Evolutionary conservation across 2,113 vertebrate species (phyloP).

Genomic region (Cnemophilus loriae): DNA sequence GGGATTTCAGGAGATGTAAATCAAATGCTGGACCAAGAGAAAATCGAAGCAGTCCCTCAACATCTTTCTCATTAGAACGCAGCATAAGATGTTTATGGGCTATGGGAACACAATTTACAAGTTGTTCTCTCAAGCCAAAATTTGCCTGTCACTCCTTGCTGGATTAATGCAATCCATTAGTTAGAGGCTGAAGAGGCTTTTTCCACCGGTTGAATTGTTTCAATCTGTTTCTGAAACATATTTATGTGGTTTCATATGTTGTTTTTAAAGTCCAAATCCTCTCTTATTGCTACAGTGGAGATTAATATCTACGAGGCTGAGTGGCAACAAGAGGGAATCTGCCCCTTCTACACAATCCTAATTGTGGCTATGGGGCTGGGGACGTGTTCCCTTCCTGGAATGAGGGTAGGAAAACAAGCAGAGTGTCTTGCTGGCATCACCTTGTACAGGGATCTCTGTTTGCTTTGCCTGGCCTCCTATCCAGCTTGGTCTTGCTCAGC

Average conservation of each 20-base stretch:
- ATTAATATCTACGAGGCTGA: background rate
- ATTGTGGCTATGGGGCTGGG: background rate
- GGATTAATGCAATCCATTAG: background rate
- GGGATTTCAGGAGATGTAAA: background rate
- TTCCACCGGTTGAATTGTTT: background rate
- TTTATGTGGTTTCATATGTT: background rate
- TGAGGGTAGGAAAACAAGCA: background rate
- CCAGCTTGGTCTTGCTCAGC: background rate
- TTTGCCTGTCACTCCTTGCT: background rate
- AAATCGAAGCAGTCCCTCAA: background rate
- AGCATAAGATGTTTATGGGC: background rate
- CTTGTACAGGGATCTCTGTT: background rate
- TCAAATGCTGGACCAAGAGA: background rate
- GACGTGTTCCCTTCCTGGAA: background rate
- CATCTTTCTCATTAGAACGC: background rate
- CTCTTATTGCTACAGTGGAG: background rate
- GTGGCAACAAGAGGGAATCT: background rate
- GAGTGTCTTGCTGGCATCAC: background rate
- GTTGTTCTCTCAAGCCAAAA: background rate
- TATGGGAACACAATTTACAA: background rate
- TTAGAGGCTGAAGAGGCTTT: background rate
- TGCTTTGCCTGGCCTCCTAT: background rate
- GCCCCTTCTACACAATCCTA: background rate
- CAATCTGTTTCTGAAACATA: background rate
- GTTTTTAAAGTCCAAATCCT: background rate